Conservation (phyloP, 2,797 vertebrate genomes). For the Lepilemur ruficaudatus region DNA sequence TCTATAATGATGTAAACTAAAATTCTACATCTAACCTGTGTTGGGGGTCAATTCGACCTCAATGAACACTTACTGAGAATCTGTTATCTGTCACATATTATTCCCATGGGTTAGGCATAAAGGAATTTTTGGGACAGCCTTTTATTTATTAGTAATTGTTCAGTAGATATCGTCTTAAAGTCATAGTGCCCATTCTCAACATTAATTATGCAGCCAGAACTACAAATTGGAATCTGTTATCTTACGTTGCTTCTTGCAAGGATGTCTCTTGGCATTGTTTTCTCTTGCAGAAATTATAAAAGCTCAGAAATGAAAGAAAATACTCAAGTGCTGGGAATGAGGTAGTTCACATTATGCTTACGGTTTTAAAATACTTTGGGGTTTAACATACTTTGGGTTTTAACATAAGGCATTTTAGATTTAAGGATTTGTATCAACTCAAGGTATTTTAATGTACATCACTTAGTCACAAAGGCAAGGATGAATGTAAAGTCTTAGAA, state of each 20-base stretch:
- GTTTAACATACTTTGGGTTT: not conserved
- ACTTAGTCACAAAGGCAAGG: slow-evolving; percentile 2
- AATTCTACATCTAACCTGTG: not conserved
- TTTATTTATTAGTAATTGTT: not conserved
- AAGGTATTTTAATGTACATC: not conserved
- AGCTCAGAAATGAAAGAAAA: not conserved
- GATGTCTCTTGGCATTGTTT: not conserved
- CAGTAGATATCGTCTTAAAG: not conserved
- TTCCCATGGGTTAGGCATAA: not conserved
- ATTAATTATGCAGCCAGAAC: not conserved
- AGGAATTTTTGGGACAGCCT: not conserved
- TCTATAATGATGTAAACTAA: not conserved
- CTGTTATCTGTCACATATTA: not conserved
- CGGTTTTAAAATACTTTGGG: not conserved
- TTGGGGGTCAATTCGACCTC: not conserved
- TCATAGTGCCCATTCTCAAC: not conserved
- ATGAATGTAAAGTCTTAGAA: not conserved
- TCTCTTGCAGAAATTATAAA: not conserved
- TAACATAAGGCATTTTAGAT: slow-evolving; percentile 30
- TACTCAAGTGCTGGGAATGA: not conserved
- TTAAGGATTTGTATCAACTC: slow-evolving; percentile 21
- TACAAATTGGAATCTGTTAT: not conserved
- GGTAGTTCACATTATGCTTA: not conserved
- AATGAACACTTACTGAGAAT: not conserved
- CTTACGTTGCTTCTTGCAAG: not conserved